Conservation (phyloP, 1,140 invertebrate genomes). For the Armadillidium nasatum region DNA sequence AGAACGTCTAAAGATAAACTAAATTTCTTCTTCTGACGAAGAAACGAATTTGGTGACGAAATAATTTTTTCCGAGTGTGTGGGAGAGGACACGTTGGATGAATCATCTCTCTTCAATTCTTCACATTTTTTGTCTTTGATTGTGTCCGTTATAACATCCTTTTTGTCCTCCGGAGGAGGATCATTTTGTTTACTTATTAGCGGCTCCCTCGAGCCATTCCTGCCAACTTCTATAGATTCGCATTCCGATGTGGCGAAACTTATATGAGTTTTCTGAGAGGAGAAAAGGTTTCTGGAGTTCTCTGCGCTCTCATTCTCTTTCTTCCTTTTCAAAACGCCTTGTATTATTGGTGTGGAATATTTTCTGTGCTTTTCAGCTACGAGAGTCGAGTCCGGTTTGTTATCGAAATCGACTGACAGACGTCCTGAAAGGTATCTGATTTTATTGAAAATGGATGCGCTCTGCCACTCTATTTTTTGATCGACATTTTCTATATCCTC, state of each 20-base stretch:
- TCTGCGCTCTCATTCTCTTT: not conserved
- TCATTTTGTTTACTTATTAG: not conserved
- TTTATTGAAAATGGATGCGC: not conserved
- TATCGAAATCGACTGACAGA: not conserved
- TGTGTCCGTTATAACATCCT: not conserved
- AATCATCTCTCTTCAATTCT: not conserved
- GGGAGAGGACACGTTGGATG: not conserved
- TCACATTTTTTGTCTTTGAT: not conserved
- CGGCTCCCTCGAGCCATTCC: not conserved
- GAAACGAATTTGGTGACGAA: not conserved
- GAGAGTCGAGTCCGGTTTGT: not conserved
- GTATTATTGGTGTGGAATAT: no score
- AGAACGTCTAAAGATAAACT: not conserved
- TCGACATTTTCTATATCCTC: not conserved
- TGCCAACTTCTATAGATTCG: not conserved
- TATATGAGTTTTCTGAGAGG: not conserved
- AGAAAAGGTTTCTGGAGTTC: not conserved
- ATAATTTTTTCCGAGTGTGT: not conserved
- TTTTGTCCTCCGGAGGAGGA: not conserved
- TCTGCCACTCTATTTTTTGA: not conserved
- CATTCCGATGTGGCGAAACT: not conserved
- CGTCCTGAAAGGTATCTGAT: not conserved
- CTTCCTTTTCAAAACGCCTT: not conserved
- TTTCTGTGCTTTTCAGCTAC: not conserved
- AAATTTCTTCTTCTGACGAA: conserved; percentile 5